A percentile compares a stretch with the other conserved stretches of the same genome.
phyloP scores from a whole-genome alignment of 92 coral and sea anemone species.

The Hydrozoanthus gracilis region DNA sequence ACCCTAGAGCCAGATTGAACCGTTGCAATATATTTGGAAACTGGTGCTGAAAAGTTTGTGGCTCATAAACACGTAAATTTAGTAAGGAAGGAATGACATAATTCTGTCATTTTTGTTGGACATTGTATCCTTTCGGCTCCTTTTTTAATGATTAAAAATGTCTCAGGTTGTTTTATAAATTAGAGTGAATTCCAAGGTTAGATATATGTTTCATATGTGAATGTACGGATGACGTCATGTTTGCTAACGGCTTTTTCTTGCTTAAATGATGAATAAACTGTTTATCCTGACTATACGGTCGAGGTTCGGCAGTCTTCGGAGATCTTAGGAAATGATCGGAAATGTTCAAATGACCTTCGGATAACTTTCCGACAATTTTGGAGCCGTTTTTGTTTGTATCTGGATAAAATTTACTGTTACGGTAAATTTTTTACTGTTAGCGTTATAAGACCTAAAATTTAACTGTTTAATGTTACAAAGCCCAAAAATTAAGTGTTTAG shows the following conservation, averaged over 20 bases:
- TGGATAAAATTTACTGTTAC: slow-evolving; percentile 8
- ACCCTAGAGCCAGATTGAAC: no score
- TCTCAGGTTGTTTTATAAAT: neutral
- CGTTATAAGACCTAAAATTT: neutral
- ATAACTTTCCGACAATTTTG: neutral
- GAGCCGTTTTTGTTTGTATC: slow-evolving; percentile 18
- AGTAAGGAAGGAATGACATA: slow-evolving; percentile 9
- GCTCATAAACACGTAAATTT: no score
- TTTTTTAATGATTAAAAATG: neutral
- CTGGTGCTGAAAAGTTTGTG: slow-evolving; percentile 8
- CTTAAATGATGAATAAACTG: neutral
- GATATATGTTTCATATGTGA: slow-evolving; percentile 7
- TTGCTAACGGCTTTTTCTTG: neutral
- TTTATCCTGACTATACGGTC: neutral
- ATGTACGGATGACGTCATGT: neutral
- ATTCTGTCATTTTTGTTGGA: slow-evolving; percentile 1
- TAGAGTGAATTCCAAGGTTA: slow-evolving; percentile 35
- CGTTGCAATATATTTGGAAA: slow-evolving; percentile 4
- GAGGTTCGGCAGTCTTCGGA: neutral
- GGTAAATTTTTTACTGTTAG: neutral
- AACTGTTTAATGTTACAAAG: neutral
- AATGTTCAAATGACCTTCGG: neutral
- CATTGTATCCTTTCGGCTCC: neutral
- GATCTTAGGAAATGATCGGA: slow-evolving; percentile 4
- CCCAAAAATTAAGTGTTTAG: slow-evolving; percentile 3